Conservation (phyloP, 2,113 vertebrate species). For the Hemiscyllium ocellatum region DNA sequence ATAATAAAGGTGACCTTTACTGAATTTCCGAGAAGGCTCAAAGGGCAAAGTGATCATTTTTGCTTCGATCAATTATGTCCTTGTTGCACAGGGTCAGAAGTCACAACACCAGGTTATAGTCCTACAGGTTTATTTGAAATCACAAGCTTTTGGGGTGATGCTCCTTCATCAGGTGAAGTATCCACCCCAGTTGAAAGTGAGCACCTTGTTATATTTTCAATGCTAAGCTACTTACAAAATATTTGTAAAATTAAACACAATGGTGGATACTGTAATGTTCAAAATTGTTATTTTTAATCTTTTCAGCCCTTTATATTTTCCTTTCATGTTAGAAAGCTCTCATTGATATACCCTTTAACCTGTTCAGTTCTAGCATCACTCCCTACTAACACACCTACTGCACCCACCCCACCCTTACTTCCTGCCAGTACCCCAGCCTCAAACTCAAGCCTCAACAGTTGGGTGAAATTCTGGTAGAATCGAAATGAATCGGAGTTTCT, state of each 20-base stretch:
- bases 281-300: not conserved
- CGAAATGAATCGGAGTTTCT: not conserved
- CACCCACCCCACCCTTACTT: not conserved
- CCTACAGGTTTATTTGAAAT: too few relatives aligned
- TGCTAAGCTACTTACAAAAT: too few relatives aligned
- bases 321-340: not conserved
- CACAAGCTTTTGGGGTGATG: too few relatives aligned
- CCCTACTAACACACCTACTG: not conserved
- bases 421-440: not conserved
- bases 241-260: not conserved
- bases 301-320: not conserved
- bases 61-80: not conserved
- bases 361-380: not conserved
- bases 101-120: too few relatives aligned
- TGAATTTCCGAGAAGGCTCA: not conserved
- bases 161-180: too few relatives aligned
- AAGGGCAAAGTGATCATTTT: not conserved
- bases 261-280: not conserved
- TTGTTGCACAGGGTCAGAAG: not conserved
- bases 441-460: not conserved
- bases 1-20: not conserved
- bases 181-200: too few relatives aligned
- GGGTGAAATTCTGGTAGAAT: not conserved
- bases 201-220: too few relatives aligned
- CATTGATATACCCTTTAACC: not conserved